These are phyloP conservation scores for Pteropus rufus DNA, from an alignment of 2,797 vertebrate species.

Conservation along the genomic window DNA sequence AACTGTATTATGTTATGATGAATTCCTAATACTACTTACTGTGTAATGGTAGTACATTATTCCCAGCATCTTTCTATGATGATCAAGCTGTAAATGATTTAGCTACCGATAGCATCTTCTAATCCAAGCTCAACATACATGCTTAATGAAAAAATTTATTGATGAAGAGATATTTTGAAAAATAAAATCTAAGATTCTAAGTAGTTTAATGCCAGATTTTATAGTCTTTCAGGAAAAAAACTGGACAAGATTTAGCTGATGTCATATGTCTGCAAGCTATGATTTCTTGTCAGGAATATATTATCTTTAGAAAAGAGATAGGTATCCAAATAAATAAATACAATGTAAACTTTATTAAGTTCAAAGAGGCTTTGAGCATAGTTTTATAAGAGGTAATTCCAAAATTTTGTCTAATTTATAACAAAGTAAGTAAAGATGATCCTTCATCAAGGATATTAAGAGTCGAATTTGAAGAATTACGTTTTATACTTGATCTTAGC, in stretches of 20 bases:
- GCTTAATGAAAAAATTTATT: background rate
- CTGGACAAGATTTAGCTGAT: background rate
- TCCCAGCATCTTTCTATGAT: background rate
- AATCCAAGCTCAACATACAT: background rate
- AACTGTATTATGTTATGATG: background rate
- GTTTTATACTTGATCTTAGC: background rate
- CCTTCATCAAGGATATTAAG: background rate
- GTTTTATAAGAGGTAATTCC: background rate
- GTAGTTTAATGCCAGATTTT: background rate
- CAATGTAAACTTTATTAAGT: background rate
- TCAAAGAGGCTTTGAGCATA: background rate
- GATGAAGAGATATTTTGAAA: background rate
- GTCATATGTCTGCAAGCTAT: background rate
- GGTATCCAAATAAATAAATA: slow-evolving; percentile 21
- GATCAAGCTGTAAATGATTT: background rate
- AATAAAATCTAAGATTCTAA: background rate
- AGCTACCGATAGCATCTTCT: background rate
- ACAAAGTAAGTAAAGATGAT: background rate
- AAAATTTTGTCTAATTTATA: slow-evolving; percentile 4
- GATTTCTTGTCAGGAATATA: background rate
- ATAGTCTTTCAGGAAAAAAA: background rate
- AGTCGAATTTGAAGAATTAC: background rate
- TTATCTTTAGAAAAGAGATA: slow-evolving; percentile 7
- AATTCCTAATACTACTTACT: background rate
- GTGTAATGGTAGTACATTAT: background rate